Conservation (phyloP, 2,888 invertebrate genomes). For the Endotricha flammealis region DNA sequence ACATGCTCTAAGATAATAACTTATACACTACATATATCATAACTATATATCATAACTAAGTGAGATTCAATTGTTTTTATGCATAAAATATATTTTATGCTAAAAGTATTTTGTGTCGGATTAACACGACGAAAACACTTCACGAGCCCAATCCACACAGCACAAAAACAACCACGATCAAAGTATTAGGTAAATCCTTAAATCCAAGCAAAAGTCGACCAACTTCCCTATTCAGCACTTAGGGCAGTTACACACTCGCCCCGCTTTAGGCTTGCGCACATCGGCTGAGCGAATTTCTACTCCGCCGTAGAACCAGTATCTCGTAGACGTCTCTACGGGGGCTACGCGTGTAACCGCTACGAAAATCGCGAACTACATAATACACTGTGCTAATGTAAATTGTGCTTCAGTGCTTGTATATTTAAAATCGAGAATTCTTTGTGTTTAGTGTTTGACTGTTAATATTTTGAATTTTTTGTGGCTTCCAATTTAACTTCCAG, state of each 20-base stretch:
- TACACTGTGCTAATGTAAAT: slow-evolving; percentile 8
- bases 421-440: slow-evolving; percentile 9
- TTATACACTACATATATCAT: too few relatives aligned
- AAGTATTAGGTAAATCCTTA: slow-evolving; percentile 1
- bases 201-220: slow-evolving; percentile 7
- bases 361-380: slow-evolving; percentile 25
- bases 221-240: slow-evolving; percentile 2
- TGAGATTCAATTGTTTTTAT: too few relatives aligned
- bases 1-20: too few relatives aligned
- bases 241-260: slow-evolving; percentile 24
- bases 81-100: too few relatives aligned
- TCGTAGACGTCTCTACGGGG: slow-evolving; percentile 42
- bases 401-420: slow-evolving; percentile 13
- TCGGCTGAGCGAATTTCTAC: slow-evolving; percentile 12
- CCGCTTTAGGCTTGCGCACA: slow-evolving; percentile 44
- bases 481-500: background rate
- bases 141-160: background rate
- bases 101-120: background rate
- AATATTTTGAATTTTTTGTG: slow-evolving; percentile 6
- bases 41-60: too few relatives aligned
- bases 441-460: slow-evolving; percentile 11
- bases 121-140: slow-evolving; percentile 4
- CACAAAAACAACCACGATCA: background rate
- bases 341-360: slow-evolving; percentile 40
- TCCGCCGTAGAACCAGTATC: slow-evolving; percentile 43